A percentile compares a stretch with the other conserved stretches of the same genome.
phyloP scores from a whole-genome alignment of 2,888 invertebrate genomes.

The Drosophila anomelani region DNA sequence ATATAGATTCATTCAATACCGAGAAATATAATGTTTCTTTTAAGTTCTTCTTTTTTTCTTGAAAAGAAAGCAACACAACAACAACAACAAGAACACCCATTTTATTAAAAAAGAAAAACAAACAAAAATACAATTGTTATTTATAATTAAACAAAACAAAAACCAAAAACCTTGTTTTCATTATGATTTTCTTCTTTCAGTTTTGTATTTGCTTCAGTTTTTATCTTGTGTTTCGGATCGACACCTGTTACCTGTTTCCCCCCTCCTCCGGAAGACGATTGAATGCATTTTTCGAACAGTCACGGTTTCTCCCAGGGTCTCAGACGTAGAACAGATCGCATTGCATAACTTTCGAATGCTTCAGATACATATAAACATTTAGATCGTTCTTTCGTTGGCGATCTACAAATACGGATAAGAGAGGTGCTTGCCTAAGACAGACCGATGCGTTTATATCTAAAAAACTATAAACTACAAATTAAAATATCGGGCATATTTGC shows the following conservation, averaged over 20 bases:
- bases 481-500: slow-evolving; percentile 45
- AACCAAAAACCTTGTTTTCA: slow-evolving; percentile 69
- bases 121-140: slow-evolving; percentile 82
- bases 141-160: slow-evolving; percentile 83
- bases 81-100: slow-evolving; percentile 59
- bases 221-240: slow-evolving; percentile 23
- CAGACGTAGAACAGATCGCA: slow-evolving; percentile 41
- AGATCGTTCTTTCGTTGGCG: slow-evolving; percentile 16
- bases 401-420: slow-evolving; percentile 5
- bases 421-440: slow-evolving; percentile 10
- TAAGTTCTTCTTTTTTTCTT: slow-evolving; percentile 48
- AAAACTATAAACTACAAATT: slow-evolving; percentile 16
- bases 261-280: not conserved
- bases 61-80: slow-evolving; percentile 60
- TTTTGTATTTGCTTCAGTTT: slow-evolving; percentile 28
- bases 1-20: slow-evolving; percentile 39
- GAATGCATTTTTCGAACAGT: slow-evolving; percentile 49
- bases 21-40: slow-evolving; percentile 49
- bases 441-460: slow-evolving; percentile 27
- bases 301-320: slow-evolving; percentile 67
- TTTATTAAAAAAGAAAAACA: slow-evolving; percentile 71
- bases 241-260: slow-evolving; percentile 1
- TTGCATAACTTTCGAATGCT: slow-evolving; percentile 37
- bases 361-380: not conserved
- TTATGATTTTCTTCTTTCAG: slow-evolving; percentile 61